Evolutionary conservation across 1,140 invertebrate genomes (phyloP), one percentile per base, ranked within the genome.

Genomic region (Melanaphis sacchari): DNA sequence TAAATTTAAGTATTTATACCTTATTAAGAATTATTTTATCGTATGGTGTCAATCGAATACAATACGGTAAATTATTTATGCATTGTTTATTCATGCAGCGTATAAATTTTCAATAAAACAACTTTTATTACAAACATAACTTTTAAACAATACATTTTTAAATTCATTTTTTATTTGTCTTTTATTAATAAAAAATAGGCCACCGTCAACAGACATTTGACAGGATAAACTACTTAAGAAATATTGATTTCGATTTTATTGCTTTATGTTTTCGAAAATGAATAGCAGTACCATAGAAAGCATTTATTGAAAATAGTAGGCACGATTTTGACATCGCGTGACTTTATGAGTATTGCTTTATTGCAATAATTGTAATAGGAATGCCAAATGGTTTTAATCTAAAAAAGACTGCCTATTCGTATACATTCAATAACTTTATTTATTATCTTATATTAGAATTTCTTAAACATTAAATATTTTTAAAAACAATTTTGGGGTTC

Each of bases 231-330:
- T 87, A 46, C 31, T n/a, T 54, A 24, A 89, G 9, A 89, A 54
- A 89, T 89, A 89, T 89, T 89, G 88, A 89, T 89, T 89, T 89
- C 22, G n/a, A 54, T 52, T 89, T 89, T 89, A 89, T 89, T 54
- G 88, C 22, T 54, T 89, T 89, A 89, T 89, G 15, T 89, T 36
- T 52, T 54, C 7, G 15, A 89, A 89, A 89, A 89, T 89, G 38
- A 31, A 54, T n/a, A 38, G 36, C 36, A 38, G 36, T 36, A 49
- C n/a, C 31, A 40, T 82, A 38, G 46, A 49, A 89, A 89, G 38
- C 46, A 89, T 89, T 52, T 89, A 89, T 89, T 54, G 88, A 54
- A 88, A 89, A 52, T 88, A 38, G 21, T 36, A 52, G 46, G 49
- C 24, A 89, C 46, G 88, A 9, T 49, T 89, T 52, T 26, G 3